Conservation (phyloP, 2,888 invertebrate genomes). For the Allolobophora icterica region DNA sequence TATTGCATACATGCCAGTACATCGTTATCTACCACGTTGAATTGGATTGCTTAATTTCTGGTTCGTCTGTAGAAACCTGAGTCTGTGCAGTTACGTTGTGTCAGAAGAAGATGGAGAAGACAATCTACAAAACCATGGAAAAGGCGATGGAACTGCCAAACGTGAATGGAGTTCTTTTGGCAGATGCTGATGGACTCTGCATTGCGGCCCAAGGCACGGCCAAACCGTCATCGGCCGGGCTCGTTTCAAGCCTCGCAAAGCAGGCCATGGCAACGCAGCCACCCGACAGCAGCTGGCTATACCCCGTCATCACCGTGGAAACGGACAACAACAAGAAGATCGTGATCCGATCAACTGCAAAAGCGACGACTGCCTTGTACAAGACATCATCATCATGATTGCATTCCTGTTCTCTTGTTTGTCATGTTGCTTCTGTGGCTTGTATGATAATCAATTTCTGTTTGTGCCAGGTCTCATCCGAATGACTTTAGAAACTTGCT, state of each 20-base stretch:
- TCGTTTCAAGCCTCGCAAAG: slow-evolving; percentile 18
- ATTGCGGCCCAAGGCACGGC: slow-evolving; percentile 29
- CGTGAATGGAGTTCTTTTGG: slow-evolving; percentile 30
- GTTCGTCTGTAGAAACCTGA: not conserved
- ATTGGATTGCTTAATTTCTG: not conserved
- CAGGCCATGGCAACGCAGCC: slow-evolving; percentile 15
- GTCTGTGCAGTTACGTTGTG: not conserved
- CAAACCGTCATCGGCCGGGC: slow-evolving; percentile 13
- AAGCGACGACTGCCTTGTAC: slow-evolving; percentile 30
- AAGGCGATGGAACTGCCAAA: slow-evolving; percentile 19
- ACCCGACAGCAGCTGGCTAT: not conserved
- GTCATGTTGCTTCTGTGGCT: not conserved
- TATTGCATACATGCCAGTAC: too few relatives aligned
- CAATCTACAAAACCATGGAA: slow-evolving; percentile 29
- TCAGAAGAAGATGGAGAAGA: slow-evolving; percentile 34
- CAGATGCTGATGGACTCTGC: slow-evolving; percentile 34
- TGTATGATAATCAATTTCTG: not conserved
- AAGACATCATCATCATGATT: not conserved
- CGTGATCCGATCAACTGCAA: slow-evolving; percentile 15
- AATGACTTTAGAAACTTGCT: not conserved
- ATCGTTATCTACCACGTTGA: too few relatives aligned
- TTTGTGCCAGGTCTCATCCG: not conserved
- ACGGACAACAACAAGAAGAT: slow-evolving; percentile 35
- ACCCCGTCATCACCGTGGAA: slow-evolving; percentile 31
- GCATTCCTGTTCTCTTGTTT: not conserved